A percentile compares a stretch with the other conserved stretches of the same genome.
Conservation (phyloP, 2,113 vertebrate genomes). For the Cacatua alba region DNA sequence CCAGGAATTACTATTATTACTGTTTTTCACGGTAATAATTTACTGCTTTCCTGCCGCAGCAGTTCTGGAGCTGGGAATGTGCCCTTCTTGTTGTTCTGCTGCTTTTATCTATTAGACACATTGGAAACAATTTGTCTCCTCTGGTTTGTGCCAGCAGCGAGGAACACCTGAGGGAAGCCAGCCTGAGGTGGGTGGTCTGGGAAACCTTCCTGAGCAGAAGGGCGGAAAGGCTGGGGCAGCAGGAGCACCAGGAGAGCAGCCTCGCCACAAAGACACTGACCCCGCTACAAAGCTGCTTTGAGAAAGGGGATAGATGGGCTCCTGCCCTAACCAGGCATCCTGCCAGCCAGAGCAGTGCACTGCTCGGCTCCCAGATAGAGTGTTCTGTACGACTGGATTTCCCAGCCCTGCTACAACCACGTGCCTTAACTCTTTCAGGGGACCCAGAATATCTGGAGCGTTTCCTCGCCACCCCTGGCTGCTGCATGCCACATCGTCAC, state of each 20-base stretch:
- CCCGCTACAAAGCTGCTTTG: background rate
- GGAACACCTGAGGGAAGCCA: background rate
- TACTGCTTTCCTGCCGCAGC: background rate
- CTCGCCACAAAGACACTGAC: background rate
- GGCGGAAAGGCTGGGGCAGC: background rate
- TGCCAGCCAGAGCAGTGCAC: fast-evolving
- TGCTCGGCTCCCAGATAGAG: background rate
- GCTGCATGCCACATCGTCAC: fast-evolving
- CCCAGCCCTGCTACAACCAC: fast-evolving
- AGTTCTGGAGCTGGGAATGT: background rate
- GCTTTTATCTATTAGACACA: background rate
- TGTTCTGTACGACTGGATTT: background rate
- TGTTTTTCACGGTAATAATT: background rate
- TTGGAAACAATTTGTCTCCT: background rate
- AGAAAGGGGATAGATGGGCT: background rate
- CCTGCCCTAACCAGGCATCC: background rate
- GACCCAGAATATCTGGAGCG: fast-evolving
- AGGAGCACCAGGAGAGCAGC: background rate
- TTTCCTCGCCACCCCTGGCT: background rate
- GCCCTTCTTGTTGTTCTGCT: background rate
- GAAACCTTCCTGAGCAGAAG: background rate
- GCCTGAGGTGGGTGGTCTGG: background rate
- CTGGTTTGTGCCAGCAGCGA: background rate
- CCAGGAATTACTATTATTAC: background rate
- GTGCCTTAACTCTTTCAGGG: background rate